phyloP scores from a whole-genome alignment of 2,113 vertebrate genomes.

The Hippocampus zosterae region DNA sequence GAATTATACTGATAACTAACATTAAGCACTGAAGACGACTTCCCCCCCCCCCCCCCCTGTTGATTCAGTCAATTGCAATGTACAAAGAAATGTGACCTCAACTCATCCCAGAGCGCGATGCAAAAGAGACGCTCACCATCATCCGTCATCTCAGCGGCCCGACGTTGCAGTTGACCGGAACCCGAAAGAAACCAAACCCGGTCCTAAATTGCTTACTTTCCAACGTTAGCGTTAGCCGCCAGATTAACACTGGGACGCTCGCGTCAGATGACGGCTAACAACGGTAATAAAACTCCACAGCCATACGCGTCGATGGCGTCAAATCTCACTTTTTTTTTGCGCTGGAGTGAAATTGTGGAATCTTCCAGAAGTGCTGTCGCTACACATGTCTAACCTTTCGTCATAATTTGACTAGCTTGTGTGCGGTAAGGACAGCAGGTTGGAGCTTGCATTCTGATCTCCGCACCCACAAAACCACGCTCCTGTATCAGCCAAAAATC shows the following conservation, averaged over 20 bases:
- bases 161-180: neutral
- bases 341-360: neutral
- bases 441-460: constrained; percentile 15
- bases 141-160: neutral
- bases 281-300: neutral
- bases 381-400: neutral
- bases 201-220: neutral
- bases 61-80: neutral
- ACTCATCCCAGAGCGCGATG: neutral
- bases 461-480: neutral
- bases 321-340: neutral
- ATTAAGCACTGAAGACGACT: neutral
- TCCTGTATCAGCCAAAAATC: neutral
- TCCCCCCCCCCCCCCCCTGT: too few relatives aligned
- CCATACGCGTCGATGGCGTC: neutral
- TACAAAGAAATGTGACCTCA: neutral
- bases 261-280: neutral
- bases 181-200: neutral
- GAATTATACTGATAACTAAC: neutral
- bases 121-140: neutral
- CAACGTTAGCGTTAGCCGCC: neutral
- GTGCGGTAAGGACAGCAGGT: constrained; percentile 8
- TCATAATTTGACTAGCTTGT: constrained; percentile 6
- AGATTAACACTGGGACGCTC: neutral
- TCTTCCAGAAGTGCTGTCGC: neutral